A percentile compares a stretch with the other conserved stretches of the same genome.
Conservation (phyloP, 64 coral and sea anemone genomes). For the Pachyseris speciosa region DNA sequence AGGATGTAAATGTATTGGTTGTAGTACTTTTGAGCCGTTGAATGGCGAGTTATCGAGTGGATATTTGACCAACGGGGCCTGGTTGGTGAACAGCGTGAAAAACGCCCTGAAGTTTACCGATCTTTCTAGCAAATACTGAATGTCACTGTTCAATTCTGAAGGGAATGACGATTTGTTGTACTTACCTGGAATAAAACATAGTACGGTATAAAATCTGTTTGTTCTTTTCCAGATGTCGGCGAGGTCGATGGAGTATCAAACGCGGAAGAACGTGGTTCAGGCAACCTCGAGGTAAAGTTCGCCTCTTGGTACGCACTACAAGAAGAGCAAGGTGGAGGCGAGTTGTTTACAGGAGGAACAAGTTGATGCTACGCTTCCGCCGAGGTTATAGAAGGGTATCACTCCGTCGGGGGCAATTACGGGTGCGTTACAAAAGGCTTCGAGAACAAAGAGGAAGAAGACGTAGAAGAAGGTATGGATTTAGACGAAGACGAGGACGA, state of each 20-base stretch:
- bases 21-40: too few species aligned
- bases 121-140: too few species aligned
- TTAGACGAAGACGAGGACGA: neutral
- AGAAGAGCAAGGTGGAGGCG: neutral
- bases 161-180: too few species aligned
- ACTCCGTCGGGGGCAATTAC: constrained; percentile 1
- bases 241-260: neutral
- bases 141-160: too few species aligned
- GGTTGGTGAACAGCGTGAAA: neutral
- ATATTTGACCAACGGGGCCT: too few species aligned
- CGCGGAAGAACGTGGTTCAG: neutral
- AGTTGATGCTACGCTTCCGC: neutral
- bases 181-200: too few species aligned
- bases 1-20: too few species aligned
- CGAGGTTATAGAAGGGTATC: neutral
- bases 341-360: neutral
- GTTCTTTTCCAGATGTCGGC: neutral
- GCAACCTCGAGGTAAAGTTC: neutral
- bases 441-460: neutral
- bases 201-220: neutral
- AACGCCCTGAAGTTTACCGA: neutral
- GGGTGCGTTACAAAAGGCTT: neutral
- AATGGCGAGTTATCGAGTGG: too few species aligned
- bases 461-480: neutral
- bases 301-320: neutral